Evolutionary conservation across 1,140 invertebrate genomes (phyloP).

Genomic region (Eriosoma lanigerum): DNA sequence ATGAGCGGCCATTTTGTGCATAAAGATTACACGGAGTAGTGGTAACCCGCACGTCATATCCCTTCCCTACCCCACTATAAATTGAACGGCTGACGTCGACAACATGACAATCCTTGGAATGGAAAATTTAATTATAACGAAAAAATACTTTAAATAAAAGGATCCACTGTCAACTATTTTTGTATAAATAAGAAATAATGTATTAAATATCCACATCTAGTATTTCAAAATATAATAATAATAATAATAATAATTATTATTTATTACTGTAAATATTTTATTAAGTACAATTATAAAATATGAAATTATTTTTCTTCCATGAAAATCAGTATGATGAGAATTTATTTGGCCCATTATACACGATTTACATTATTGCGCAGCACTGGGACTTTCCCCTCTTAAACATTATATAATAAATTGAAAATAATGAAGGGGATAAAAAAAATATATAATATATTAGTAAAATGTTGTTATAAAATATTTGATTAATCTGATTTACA

Average conservation of each 20-base stretch:
- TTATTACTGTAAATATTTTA: background rate
- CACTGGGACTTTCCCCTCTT: background rate
- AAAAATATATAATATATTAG: no score
- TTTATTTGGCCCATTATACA: background rate
- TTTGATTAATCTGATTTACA: no score
- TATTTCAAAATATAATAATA: no score
- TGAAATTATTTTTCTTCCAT: slow-evolving; percentile 14
- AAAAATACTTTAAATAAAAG: background rate
- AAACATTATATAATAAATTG: background rate
- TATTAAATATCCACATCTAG: no score
- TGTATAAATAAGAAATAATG: no score
- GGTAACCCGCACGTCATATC: slow-evolving; percentile 2
- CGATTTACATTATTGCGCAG: slow-evolving; percentile 34
- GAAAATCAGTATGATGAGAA: slow-evolving; percentile 13
- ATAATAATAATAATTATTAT: background rate
- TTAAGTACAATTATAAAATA: no score
- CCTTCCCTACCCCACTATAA: background rate
- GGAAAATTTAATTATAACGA: background rate
- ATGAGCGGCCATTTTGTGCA: slow-evolving; percentile 48
- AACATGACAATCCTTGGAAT: slow-evolving; percentile 20
- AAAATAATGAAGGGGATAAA: background rate
- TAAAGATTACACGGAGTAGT: slow-evolving; percentile 29
- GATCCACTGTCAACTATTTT: no score
- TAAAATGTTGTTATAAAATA: no score
- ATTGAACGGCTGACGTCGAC: slow-evolving; percentile 30